A percentile compares a stretch with the other conserved stretches of the same genome.
These are phyloP conservation scores for Muscina levida DNA, from an alignment of 2,888 invertebrate genomes.

Conservation along the genomic window DNA sequence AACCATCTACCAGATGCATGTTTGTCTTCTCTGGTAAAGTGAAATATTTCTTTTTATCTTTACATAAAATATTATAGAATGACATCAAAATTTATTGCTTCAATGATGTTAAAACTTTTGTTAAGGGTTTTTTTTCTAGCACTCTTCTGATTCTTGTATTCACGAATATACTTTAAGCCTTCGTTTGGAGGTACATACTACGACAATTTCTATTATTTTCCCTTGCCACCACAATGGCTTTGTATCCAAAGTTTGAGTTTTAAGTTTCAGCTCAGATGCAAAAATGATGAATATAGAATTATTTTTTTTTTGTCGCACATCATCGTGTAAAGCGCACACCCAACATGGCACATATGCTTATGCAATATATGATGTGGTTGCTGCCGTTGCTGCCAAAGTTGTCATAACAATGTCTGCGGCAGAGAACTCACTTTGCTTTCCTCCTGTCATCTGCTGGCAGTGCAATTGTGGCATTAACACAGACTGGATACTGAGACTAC, in stretches of 20 bases:
- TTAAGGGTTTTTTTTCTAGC: constrained; percentile 6
- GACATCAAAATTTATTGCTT: constrained; percentile 48
- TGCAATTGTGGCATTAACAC: constrained; percentile 41
- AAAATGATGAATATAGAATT: constrained; percentile 32
- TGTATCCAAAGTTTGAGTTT: neutral
- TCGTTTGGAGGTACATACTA: no score
- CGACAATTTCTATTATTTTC: neutral
- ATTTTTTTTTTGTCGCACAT: constrained; percentile 8
- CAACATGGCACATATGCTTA: constrained; percentile 14
- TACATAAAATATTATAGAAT: constrained; percentile 44
- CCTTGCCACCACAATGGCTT: constrained; percentile 3
- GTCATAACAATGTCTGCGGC: constrained; percentile 48
- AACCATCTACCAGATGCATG: neutral
- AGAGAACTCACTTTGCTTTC: neutral
- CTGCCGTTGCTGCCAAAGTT: constrained; percentile 53
- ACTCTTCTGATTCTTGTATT: neutral
- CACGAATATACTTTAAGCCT: constrained; percentile 27
- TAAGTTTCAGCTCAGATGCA: neutral
- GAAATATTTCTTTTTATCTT: constrained; percentile 43
- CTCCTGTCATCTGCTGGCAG: neutral
- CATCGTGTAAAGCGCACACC: neutral
- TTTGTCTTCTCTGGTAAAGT: constrained; percentile 22
- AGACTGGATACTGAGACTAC: constrained; percentile 18
- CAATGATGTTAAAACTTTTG: constrained; percentile 51
- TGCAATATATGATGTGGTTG: constrained; percentile 31